Base-by-base conservation (phyloP, 2,113 vertebrate genomes). In the Collichthys lucidus region DNA sequence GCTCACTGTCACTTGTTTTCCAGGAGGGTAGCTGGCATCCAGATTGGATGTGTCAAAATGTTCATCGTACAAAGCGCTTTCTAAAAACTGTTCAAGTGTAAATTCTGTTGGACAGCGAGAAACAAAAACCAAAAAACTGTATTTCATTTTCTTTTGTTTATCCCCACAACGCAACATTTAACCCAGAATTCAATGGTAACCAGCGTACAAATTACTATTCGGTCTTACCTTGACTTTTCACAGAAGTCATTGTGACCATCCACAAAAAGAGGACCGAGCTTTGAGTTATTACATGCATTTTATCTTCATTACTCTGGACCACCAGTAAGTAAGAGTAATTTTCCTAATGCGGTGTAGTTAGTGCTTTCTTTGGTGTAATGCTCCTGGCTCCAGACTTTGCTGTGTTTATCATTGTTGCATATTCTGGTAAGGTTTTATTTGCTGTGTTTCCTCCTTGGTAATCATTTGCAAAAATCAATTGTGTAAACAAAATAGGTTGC, bases 401-500 rank as follows among this genome's bases (percentile, higher is more conserved):
- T 63, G 11, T 77, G 31, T 63, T 77, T 50, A 40, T 46, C 5
- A 5, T 46, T 52, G 19, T 65, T n/a, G 79, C 12, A 19, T 44
- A 62, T 89, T 89, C 86, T 79, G 9, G 80, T 86, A 79, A 87
- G 10, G 2, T 50, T 71, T 80, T 83, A 50, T 86, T 86, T 86
- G 61, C 16, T 75, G 67, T 22, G 31, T 40, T 40, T 40, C 15
- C 69, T 63, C 72, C 52, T 70, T 10, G 74, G 61, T 46, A 92
- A 92, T 91, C 63, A 92, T 93, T 89, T 35, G 46, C 62, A 59
- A 61, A 4, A 84, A 90, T 92, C 91, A 90, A 91, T 92, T 49
- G 2, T 24, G 20, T 71, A 91, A 92, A 90, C 76, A 86, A 64
- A 75, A 53, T 31, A 20, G 0, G 3, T 42, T 71, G 46, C 12